Conservation (phyloP, 2,888 invertebrate species). For the Heliconius ethilla region DNA sequence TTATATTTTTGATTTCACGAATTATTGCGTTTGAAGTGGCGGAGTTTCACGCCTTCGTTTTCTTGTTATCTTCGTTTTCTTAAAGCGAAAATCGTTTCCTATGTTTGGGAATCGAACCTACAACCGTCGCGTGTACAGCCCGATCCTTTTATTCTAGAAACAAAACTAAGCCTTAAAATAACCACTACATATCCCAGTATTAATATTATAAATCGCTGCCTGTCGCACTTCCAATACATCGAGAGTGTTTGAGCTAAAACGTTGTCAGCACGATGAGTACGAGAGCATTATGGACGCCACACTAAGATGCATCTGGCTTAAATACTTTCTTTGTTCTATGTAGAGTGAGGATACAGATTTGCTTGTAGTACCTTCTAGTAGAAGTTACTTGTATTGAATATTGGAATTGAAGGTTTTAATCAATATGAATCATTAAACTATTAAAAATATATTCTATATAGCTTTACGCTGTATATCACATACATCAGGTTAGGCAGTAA, state of each 20-base stretch:
- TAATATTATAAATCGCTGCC: constrained; percentile 15
- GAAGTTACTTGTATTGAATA: not conserved
- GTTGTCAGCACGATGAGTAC: constrained; percentile 21
- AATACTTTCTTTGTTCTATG: constrained; percentile 31
- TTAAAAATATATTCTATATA: no score
- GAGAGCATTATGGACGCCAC: constrained; percentile 26
- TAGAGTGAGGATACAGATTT: constrained; percentile 16
- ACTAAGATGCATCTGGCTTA: constrained; percentile 33
- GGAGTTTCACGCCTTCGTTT: no score
- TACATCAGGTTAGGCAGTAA: no score
- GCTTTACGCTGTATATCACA: no score
- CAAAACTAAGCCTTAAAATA: not conserved
- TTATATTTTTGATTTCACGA: not conserved
- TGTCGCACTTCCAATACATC: constrained; percentile 19
- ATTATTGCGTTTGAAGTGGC: no score
- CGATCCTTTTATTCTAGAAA: not conserved
- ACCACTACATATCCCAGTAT: not conserved
- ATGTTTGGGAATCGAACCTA: not conserved
- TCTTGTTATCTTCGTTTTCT: no score
- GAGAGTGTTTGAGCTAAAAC: constrained; percentile 8
- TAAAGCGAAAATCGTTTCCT: not conserved
- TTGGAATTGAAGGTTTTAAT: not conserved
- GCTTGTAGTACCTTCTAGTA: not conserved
- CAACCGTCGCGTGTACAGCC: not conserved
- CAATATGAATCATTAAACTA: not conserved